Base-by-base conservation (phyloP, 2,797 vertebrate genomes). In the Hypotaenidia philippensis region DNA sequence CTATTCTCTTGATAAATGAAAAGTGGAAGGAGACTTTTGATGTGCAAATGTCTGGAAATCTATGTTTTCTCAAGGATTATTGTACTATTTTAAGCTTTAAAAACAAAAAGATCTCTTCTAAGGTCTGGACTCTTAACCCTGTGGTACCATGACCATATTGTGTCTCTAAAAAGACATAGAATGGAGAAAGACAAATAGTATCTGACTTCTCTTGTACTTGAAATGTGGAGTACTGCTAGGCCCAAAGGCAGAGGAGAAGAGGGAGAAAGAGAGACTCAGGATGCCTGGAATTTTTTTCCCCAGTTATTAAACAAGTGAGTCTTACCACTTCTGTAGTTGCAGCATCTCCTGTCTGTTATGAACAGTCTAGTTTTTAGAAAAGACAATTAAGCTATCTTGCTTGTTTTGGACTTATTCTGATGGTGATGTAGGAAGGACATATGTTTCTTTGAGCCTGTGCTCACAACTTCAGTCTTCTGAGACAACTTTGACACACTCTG, bases 241-340 rank as follows among this genome's bases (percentile, higher is more conserved):
- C 85, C 83, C 2, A 8, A 76, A 93, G 89, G 85, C 70, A 86
- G 76, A 88, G 40, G 8, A 78, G 34, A 47, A 40, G 34, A 70
- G 18, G 41, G 41, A 44, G 41, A 41, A 41, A 41, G 41, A 91
- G 64, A 32, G 9, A 80, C 38, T 79, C 45, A 66, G 52, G 34
- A 69, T 83, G 55, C 55, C 79, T 89, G 41, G 14, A 55, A 8
- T 61, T 71, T 68, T 71, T 69, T 80, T 8, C n/a, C 23, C 34
- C 8, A 32, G 49, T 63, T 89, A 86, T 61, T 92, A 65, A 92
- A 92, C 27, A 92, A 88, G 65, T 50, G 57, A 81, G 38, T 85
- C 34, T 91, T n/a, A 60, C 21, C 10, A 17, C 3, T 69, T 77
- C 15, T 83, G 9, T 65, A 71, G 38, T 22, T 76, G 32, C 15